Conservation (phyloP, 1,140 invertebrate genomes). For the Ceratosolen fusciceps region DNA sequence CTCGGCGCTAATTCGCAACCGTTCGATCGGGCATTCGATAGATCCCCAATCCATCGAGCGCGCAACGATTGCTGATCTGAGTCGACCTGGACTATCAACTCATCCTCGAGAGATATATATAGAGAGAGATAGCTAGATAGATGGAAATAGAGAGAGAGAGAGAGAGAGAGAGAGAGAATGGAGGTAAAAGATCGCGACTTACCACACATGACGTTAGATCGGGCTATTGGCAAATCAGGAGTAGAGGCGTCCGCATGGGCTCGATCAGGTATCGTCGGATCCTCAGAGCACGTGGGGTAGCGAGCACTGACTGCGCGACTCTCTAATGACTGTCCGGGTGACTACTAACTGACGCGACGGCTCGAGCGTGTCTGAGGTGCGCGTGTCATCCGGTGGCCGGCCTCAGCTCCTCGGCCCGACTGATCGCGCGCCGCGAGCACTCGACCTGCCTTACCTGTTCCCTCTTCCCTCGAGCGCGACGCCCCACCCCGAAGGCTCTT, state of each 20-base stretch:
- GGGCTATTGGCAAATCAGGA: neutral
- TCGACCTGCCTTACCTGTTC: constrained; percentile 42
- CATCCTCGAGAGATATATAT: neutral
- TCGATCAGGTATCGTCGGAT: neutral
- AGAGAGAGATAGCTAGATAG: no score
- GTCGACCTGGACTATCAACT: no score
- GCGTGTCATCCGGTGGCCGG: constrained; percentile 22
- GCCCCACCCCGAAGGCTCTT: neutral
- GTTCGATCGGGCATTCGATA: no score
- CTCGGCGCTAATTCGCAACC: neutral
- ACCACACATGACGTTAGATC: neutral
- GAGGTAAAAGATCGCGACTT: neutral
- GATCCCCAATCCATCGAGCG: no score
- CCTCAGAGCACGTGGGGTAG: neutral
- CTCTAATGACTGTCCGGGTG: neutral
- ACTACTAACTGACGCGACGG: constrained; percentile 10
- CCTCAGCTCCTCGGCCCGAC: constrained; percentile 26
- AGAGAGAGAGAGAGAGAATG: no score
- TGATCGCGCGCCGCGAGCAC: constrained; percentile 35
- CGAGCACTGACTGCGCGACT: neutral
- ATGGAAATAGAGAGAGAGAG: no score
- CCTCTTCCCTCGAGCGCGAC: neutral
- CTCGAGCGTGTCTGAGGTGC: neutral
- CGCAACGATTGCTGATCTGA: no score
- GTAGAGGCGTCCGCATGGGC: neutral